Percentiles rank a stretch among this genome's conserved stretches.
phyloP scores from a whole-genome alignment of 2,888 invertebrate species.

The Hypena proboscidalis region DNA sequence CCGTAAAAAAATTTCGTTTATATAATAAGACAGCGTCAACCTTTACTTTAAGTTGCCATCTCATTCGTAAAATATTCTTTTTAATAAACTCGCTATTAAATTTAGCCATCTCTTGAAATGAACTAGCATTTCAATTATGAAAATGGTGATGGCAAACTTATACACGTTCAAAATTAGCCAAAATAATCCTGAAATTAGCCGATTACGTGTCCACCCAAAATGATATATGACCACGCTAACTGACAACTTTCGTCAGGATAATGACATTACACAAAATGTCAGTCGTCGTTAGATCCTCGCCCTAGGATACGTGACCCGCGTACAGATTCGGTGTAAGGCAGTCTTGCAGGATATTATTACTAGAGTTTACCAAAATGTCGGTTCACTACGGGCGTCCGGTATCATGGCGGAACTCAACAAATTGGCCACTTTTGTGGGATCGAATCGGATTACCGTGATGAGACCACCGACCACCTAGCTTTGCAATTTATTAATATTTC shows the following conservation, averaged over 20 bases:
- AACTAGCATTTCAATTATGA: too few relatives aligned
- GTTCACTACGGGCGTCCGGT: slow-evolving; percentile 50
- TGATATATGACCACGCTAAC: slow-evolving; percentile 13
- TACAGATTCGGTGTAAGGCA: slow-evolving; percentile 38
- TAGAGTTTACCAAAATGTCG: slow-evolving; percentile 74
- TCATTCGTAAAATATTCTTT: too few relatives aligned
- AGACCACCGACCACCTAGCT: slow-evolving; percentile 40
- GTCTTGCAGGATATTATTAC: slow-evolving; percentile 62
- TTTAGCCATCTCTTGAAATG: too few relatives aligned
- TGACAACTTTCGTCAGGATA: slow-evolving; percentile 61
- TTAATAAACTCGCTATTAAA: too few relatives aligned
- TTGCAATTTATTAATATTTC: slow-evolving; percentile 35
- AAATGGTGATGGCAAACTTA: too few relatives aligned
- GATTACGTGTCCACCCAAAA: slow-evolving; percentile 1
- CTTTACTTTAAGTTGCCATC: too few relatives aligned
- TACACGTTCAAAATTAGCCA: not conserved
- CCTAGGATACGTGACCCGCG: slow-evolving; percentile 45
- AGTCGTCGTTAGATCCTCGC: slow-evolving; percentile 63
- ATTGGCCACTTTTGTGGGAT: slow-evolving; percentile 65
- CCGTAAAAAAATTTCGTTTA: too few relatives aligned
- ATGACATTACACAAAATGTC: slow-evolving; percentile 73
- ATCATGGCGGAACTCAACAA: slow-evolving; percentile 64
- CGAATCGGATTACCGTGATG: slow-evolving; percentile 57
- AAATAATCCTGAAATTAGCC: slow-evolving; percentile 1
- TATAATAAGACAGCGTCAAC: too few relatives aligned